Percentiles rank a stretch among this genome's conserved stretches.
These are phyloP conservation scores for Vespertilio murinus DNA, from an alignment of 2,797 vertebrate genomes.

Conservation along the genomic window DNA sequence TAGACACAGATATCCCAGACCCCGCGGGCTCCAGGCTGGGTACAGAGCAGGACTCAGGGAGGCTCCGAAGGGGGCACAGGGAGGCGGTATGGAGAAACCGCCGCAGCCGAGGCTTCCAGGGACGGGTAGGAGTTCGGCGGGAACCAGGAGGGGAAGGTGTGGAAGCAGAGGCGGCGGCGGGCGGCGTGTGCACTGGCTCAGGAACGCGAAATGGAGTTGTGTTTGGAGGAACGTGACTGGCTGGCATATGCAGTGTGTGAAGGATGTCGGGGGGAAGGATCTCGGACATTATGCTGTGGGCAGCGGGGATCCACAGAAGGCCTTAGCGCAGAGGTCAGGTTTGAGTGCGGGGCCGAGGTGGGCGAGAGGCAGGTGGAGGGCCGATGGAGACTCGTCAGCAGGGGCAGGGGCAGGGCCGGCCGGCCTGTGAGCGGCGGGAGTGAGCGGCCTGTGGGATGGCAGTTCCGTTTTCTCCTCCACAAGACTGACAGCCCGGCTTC, in stretches of 20 bases:
- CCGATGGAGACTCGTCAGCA: background rate
- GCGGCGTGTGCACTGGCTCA: too few relatives aligned
- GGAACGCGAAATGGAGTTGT: background rate
- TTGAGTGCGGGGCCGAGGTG: accelerated
- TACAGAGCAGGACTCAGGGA: too few relatives aligned
- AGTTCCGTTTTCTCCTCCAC: constrained; percentile 64
- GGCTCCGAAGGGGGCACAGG: background rate
- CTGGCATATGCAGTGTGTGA: background rate
- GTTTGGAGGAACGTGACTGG: accelerated
- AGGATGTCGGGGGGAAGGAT: background rate
- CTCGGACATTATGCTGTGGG: background rate
- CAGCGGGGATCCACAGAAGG: background rate
- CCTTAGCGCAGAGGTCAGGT: background rate
- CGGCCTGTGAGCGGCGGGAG: background rate
- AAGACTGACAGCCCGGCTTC: constrained; percentile 74
- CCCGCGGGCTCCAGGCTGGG: background rate
- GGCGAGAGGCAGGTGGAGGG: background rate
- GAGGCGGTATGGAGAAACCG: background rate
- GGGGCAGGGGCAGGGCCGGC: background rate
- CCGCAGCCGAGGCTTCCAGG: background rate
- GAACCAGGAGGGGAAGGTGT: background rate
- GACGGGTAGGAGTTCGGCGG: background rate
- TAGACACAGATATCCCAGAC: accelerated
- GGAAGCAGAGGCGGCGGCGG: background rate
- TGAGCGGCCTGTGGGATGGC: background rate